Conservation (phyloP, 2,797 vertebrate genomes). For the Orestias chungarensis region DNA sequence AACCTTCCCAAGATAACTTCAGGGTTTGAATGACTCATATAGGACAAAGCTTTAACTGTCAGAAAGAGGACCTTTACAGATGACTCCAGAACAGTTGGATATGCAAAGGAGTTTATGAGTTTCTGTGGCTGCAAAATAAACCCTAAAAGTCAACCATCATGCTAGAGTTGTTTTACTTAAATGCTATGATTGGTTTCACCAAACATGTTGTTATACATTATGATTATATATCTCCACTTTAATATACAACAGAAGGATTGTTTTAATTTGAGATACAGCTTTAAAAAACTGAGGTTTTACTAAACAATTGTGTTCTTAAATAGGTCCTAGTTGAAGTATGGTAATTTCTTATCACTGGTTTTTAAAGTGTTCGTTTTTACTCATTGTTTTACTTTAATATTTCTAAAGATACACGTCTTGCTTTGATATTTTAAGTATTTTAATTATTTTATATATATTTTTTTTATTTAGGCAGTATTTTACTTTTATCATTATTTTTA, state of each 20-base stretch:
- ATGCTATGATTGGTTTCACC: not conserved
- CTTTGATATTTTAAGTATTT: not conserved
- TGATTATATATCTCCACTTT: not conserved
- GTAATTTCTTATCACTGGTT: not conserved
- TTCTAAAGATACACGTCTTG: not conserved
- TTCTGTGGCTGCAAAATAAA: too few relatives aligned
- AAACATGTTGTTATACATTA: constrained; percentile 1
- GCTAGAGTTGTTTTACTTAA: not conserved
- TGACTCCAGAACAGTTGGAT: too few relatives aligned
- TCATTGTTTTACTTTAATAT: not conserved
- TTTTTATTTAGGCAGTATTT: too few relatives aligned
- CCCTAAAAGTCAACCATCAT: not conserved
- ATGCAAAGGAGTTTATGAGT: too few relatives aligned
- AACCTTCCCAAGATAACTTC: too few relatives aligned
- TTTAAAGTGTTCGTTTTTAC: not conserved
- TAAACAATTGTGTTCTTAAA: not conserved
- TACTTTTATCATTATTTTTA: not conserved
- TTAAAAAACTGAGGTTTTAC: not conserved
- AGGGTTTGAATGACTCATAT: not conserved
- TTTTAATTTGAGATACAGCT: not conserved
- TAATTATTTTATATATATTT: not conserved
- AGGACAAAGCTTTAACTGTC: too few relatives aligned
- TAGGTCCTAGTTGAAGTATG: not conserved
- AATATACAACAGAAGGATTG: not conserved
- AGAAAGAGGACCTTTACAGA: too few relatives aligned